phyloP scores from a whole-genome alignment of 2,113 vertebrate genomes.

The Oryctolagus cuniculus region DNA sequence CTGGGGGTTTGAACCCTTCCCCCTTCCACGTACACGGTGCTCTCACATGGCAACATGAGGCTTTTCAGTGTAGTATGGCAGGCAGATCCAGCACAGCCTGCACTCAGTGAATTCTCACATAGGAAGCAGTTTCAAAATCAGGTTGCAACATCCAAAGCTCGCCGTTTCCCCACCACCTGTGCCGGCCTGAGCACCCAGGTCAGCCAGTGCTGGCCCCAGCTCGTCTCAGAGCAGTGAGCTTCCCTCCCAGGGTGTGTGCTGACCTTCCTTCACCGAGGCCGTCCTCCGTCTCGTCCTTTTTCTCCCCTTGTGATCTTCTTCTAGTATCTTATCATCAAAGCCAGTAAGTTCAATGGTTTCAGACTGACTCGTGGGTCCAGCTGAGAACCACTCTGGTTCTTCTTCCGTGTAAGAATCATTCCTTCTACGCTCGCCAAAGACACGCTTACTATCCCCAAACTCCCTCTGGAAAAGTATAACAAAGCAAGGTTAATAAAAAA shows the following conservation, averaged over 20 bases:
- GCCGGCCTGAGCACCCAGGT: not conserved
- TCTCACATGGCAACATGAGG: not conserved
- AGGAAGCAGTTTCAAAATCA: slow-evolving; percentile 49
- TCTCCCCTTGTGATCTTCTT: slow-evolving; percentile 95
- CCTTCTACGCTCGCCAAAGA: slow-evolving; percentile 96
- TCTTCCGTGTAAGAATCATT: slow-evolving; percentile 98
- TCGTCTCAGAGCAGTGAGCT: not conserved
- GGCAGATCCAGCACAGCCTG: not conserved
- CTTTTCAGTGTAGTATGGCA: not conserved
- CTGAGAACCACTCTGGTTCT: slow-evolving; percentile 99
- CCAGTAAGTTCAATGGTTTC: slow-evolving; percentile 99
- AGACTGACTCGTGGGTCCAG: slow-evolving; percentile 97
- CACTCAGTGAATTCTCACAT: not conserved
- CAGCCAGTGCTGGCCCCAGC: not conserved
- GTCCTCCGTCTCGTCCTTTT: slow-evolving; percentile 93
- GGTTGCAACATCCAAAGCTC: not conserved
- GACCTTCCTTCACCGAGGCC: slow-evolving; percentile 94
- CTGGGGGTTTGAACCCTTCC: not conserved
- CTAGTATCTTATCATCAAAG: slow-evolving; percentile 97
- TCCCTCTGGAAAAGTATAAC: slow-evolving; percentile 91
- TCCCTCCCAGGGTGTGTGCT: slow-evolving; percentile 6
- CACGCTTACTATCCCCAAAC: slow-evolving; percentile 95
- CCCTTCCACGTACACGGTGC: not conserved
- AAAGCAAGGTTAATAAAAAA: slow-evolving; percentile 53
- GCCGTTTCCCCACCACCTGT: not conserved